These are phyloP conservation scores for Drosophila yooni DNA, from an alignment of 2,888 invertebrate species.

Conservation along the genomic window DNA sequence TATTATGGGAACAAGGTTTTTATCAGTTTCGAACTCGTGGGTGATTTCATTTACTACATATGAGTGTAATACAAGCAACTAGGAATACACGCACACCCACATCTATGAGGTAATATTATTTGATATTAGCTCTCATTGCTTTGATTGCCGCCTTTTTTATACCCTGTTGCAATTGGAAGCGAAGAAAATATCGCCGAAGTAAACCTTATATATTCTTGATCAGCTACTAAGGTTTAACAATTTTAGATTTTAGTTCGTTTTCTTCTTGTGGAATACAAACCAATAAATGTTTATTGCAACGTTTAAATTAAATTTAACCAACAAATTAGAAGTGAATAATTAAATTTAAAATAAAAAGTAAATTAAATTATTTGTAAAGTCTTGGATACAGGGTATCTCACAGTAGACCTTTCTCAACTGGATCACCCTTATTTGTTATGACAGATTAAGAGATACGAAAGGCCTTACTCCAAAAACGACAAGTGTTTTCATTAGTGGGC, in stretches of 20 bases:
- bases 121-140: slow-evolving; percentile 13
- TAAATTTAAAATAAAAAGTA: no score
- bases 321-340: no score
- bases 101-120: slow-evolving; percentile 31
- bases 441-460: slow-evolving; percentile 47
- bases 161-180: background rate
- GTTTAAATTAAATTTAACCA: no score
- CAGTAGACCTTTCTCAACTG: background rate
- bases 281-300: no score
- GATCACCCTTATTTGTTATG: slow-evolving; percentile 20
- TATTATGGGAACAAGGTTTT: slow-evolving; percentile 48
- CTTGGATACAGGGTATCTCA: background rate
- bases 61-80: slow-evolving; percentile 44
- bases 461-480: slow-evolving; percentile 42
- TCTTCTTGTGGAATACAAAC: no score
- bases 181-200: background rate
- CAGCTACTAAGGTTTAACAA: background rate
- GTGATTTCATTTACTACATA: slow-evolving; percentile 44
- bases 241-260: no score
- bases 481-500: slow-evolving; percentile 21
- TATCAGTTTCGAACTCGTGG: slow-evolving; percentile 42
- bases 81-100: slow-evolving; percentile 2
- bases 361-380: background rate
- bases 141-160: slow-evolving; percentile 21
- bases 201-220: background rate